Evolutionary conservation across 92 coral and sea anemone species (phyloP).

Genomic region (Metridium senile): DNA sequence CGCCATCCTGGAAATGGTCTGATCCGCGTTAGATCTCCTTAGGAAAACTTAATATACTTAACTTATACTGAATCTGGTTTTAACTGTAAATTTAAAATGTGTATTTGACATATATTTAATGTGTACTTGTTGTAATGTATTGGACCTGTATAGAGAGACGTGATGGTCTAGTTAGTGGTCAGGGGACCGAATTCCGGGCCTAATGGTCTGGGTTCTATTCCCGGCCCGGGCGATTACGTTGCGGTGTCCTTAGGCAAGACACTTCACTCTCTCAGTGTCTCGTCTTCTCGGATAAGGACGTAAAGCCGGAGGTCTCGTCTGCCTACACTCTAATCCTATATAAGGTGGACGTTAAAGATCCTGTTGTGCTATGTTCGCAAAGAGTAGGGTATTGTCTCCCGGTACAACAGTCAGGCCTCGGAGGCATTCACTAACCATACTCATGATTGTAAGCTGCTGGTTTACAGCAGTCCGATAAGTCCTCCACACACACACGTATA

Average conservation of each 20-base stretch:
- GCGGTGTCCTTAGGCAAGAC: conserved; percentile 18
- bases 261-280: conserved; percentile 8
- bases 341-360: not conserved
- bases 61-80: not conserved
- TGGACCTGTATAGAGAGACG: not conserved
- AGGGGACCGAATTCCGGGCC: conserved; percentile 11
- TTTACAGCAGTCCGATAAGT: too few relatives aligned
- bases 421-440: too few relatives aligned
- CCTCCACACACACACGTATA: too few relatives aligned
- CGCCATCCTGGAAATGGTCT: too few relatives aligned
- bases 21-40: too few relatives aligned
- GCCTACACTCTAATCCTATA: not conserved
- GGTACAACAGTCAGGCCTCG: too few relatives aligned
- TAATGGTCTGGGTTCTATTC: conserved; percentile 4
- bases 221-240: conserved; percentile 13
- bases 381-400: too few relatives aligned
- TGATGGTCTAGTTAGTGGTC: conserved; percentile 13
- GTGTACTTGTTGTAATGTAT: not conserved
- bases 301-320: not conserved
- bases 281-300: not conserved
- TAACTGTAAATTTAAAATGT: not conserved
- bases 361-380: not conserved
- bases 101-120: not conserved
- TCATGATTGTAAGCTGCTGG: too few relatives aligned
- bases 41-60: too few relatives aligned